Evolutionary conservation across 2,797 vertebrate species (phyloP).

Genomic region (Manis crassicaudata): DNA sequence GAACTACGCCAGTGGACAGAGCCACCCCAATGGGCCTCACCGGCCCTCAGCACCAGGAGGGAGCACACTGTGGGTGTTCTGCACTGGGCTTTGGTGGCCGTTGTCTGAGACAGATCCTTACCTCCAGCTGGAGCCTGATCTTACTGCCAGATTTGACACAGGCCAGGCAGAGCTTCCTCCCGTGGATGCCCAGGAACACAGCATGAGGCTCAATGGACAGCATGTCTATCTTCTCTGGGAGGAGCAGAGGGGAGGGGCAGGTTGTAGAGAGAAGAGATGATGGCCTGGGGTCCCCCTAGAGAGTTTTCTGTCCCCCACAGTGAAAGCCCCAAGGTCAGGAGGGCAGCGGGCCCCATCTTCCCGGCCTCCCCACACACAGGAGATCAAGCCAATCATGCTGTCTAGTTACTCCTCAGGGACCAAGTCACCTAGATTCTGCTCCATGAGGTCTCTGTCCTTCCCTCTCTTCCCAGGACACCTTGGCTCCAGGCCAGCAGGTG

Average conservation of each 20-base stretch:
- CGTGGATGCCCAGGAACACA: conserved; percentile 81
- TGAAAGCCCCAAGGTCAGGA: background rate
- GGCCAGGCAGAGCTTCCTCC: conserved; percentile 79
- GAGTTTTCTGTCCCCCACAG: background rate
- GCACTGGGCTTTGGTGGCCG: background rate
- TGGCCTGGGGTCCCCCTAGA: background rate
- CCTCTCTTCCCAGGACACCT: background rate
- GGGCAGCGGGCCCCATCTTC: background rate
- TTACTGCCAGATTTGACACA: conserved; percentile 76
- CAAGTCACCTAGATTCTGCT: background rate
- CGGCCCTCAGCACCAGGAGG: background rate
- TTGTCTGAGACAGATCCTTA: conserved; percentile 62
- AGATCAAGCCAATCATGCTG: background rate
- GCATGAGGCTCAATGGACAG: background rate
- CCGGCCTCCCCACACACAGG: background rate
- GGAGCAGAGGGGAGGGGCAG: background rate
- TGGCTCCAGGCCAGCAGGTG: background rate
- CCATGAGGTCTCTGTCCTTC: background rate
- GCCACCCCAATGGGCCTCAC: accelerated
- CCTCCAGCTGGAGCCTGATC: conserved; percentile 82
- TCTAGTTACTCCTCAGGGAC: background rate
- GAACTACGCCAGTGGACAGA: accelerated
- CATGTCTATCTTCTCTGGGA: conserved; percentile 77
- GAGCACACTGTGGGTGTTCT: background rate
- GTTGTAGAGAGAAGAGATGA: background rate